Conservation (phyloP, 2,797 vertebrate genomes). For the Poeciliopsis gracilis region DNA sequence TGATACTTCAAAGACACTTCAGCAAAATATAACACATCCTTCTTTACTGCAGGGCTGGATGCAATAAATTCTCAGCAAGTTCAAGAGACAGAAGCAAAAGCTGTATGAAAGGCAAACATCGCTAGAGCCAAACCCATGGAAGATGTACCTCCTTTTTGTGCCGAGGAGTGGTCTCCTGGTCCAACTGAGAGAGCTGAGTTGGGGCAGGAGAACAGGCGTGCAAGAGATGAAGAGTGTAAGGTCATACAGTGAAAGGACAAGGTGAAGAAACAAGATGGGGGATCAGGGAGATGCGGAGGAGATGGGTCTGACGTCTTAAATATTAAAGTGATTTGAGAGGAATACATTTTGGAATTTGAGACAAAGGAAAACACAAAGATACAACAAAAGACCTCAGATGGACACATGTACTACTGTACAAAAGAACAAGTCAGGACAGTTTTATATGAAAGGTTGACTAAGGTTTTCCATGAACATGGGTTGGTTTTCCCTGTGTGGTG, state of each 20-base stretch:
- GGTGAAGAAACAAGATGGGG: slow-evolving; percentile 60
- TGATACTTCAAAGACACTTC: background rate
- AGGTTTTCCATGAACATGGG: background rate
- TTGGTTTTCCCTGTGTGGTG: background rate
- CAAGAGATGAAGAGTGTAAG: slow-evolving; percentile 44
- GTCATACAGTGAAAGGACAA: slow-evolving; percentile 54
- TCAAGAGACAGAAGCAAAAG: slow-evolving; percentile 19
- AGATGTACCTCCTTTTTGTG: slow-evolving; percentile 96
- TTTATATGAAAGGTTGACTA: background rate
- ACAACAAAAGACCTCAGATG: background rate
- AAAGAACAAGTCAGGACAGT: background rate
- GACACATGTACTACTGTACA: background rate
- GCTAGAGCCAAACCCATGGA: slow-evolving; percentile 31
- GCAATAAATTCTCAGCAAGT: slow-evolving; percentile 3
- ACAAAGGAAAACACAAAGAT: slow-evolving; percentile 18
- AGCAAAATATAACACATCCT: slow-evolving; percentile 2
- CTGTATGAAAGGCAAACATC: slow-evolving; percentile 14
- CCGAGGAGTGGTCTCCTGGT: slow-evolving; percentile 93
- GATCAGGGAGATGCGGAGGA: slow-evolving; percentile 37
- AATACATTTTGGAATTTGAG: background rate
- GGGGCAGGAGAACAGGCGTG: slow-evolving; percentile 56
- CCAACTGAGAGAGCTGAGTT: slow-evolving; percentile 87
- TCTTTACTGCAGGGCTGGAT: background rate
- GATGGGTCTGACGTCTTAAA: background rate
- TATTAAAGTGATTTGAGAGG: slow-evolving; percentile 2